These are phyloP conservation scores for Aphelenchoides besseyi DNA, from an alignment of 1,140 invertebrate species.

Conservation along the genomic window DNA sequence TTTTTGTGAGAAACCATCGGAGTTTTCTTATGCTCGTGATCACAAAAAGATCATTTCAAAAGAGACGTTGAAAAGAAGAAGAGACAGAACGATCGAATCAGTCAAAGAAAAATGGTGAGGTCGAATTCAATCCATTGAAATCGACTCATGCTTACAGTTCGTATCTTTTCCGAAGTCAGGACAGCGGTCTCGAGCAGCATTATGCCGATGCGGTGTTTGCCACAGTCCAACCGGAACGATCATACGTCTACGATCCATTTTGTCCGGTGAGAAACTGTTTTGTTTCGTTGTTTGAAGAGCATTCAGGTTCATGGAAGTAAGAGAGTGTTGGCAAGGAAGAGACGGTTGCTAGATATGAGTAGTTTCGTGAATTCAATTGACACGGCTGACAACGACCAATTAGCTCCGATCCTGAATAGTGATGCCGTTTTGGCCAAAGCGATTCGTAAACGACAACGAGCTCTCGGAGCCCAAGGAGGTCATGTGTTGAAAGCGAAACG, in stretches of 20 bases:
- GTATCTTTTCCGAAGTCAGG: slow-evolving; percentile 49
- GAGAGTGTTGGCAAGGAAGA: slow-evolving; percentile 23
- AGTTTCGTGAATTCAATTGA: slow-evolving; percentile 51
- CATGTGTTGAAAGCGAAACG: slow-evolving; percentile 45
- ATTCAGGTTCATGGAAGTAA: slow-evolving; percentile 42
- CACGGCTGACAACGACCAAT: slow-evolving; percentile 43
- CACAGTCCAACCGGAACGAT: slow-evolving; percentile 29
- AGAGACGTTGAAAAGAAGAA: slow-evolving; percentile 15
- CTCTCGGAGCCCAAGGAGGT: slow-evolving; percentile 44
- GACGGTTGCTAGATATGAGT: slow-evolving; percentile 54
- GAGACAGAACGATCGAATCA: background rate
- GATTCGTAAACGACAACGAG: slow-evolving; percentile 54
- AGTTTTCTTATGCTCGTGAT: slow-evolving; percentile 20
- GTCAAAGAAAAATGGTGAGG: slow-evolving; percentile 45
- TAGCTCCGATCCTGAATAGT: slow-evolving; percentile 41
- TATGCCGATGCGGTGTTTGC: slow-evolving; percentile 31
- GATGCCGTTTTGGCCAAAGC: slow-evolving; percentile 47
- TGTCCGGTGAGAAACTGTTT: slow-evolving; percentile 45
- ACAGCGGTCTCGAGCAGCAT: slow-evolving; percentile 38
- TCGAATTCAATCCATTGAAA: background rate
- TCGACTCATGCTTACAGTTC: slow-evolving; percentile 33
- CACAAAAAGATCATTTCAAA: slow-evolving; percentile 24
- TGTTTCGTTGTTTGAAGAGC: background rate
- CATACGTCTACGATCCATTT: slow-evolving; percentile 58
- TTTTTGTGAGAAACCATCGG: slow-evolving; percentile 6